Evolutionary conservation across 2,797 vertebrate genomes (phyloP).

Genomic region (Sylvilagus floridanus): DNA sequence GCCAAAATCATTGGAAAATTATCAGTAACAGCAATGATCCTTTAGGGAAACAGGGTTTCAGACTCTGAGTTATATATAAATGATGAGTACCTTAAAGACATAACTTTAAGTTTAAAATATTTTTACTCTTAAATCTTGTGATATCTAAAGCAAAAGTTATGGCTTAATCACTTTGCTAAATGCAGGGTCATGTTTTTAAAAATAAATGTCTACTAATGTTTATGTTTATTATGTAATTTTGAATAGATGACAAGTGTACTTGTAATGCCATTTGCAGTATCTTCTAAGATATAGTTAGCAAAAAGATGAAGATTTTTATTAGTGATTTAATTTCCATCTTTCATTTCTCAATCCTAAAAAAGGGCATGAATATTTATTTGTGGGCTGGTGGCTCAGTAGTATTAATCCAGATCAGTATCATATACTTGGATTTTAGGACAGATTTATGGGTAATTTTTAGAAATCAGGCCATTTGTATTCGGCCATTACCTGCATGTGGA

Average conservation of each 20-base stretch:
- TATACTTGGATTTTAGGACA: background rate
- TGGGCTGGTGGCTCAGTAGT: background rate
- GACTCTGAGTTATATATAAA: background rate
- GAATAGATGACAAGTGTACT: background rate
- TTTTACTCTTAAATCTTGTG: background rate
- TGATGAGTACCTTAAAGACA: background rate
- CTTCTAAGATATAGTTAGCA: background rate
- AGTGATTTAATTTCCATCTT: background rate
- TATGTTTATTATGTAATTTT: background rate
- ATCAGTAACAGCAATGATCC: background rate
- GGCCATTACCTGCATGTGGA: background rate
- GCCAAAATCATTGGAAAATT: conserved; percentile 8
- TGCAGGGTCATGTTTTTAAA: background rate
- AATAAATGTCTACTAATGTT: background rate
- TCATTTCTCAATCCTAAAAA: background rate
- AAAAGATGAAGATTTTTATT: background rate
- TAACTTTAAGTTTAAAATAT: conserved; percentile 6
- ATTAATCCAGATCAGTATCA: background rate
- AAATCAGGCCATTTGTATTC: background rate
- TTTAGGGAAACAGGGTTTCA: conserved; percentile 39
- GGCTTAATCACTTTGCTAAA: background rate
- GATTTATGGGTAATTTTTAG: background rate
- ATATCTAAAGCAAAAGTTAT: background rate
- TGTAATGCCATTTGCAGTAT: background rate
- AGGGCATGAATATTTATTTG: background rate